These are phyloP conservation scores for Hedya salicella DNA, from an alignment of 2,888 invertebrate genomes.

Conservation along the genomic window DNA sequence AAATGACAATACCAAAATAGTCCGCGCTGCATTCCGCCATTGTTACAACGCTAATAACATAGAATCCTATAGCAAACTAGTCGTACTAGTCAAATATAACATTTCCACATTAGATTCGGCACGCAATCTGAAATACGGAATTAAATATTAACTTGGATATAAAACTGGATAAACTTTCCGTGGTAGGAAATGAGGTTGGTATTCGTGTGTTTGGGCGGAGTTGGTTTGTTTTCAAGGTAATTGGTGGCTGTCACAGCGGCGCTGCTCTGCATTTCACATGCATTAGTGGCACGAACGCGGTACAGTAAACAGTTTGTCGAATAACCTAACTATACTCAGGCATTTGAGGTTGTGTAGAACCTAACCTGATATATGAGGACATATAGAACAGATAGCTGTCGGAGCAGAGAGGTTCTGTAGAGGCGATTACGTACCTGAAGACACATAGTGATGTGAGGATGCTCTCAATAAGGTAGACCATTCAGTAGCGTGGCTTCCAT, in stretches of 20 bases:
- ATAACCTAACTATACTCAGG: no score
- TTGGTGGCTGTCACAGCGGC: slow-evolving; percentile 59
- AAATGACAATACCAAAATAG: no score
- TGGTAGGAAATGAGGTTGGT: not conserved
- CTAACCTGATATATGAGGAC: no score
- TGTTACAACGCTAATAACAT: slow-evolving; percentile 15
- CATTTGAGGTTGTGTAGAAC: no score
- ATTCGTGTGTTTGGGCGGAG: slow-evolving; percentile 8
- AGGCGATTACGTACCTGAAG: no score
- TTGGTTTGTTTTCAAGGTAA: slow-evolving; percentile 47
- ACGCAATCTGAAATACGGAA: slow-evolving; percentile 40
- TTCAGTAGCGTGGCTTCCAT: no score
- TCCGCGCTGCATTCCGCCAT: not conserved
- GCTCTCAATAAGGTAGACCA: no score
- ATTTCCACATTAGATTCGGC: slow-evolving; percentile 40
- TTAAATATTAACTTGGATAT: slow-evolving; percentile 36
- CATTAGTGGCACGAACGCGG: slow-evolving; percentile 52
- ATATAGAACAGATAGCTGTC: no score
- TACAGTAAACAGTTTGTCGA: slow-evolving; percentile 23
- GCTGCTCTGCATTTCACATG: slow-evolving; percentile 58
- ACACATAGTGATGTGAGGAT: no score
- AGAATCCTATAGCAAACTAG: slow-evolving; percentile 24
- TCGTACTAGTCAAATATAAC: slow-evolving; percentile 30
- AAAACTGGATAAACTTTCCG: slow-evolving; percentile 7
- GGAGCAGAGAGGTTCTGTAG: no score